Percentiles rank a stretch among this genome's conserved stretches.
Conservation (phyloP, 2,888 invertebrate species). For the Oligia strigilis region DNA sequence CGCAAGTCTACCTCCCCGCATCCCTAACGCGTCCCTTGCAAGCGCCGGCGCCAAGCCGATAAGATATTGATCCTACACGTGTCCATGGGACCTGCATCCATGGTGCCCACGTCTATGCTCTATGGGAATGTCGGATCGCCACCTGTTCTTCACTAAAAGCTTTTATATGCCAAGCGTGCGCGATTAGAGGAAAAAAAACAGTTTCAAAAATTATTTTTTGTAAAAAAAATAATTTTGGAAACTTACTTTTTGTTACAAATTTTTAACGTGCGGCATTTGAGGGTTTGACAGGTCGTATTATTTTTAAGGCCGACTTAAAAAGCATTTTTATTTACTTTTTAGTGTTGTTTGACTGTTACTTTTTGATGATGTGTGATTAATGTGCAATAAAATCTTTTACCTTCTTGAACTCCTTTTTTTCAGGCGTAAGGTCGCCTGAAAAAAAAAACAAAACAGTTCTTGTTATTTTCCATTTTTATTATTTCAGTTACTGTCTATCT, state of each 20-base stretch:
- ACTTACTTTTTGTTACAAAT: constrained; percentile 1
- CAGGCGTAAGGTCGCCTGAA: too few species aligned
- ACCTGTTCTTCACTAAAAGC: constrained; percentile 85
- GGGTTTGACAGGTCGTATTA: constrained; percentile 37
- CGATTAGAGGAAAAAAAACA: constrained; percentile 11
- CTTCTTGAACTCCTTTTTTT: not conserved
- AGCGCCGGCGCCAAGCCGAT: constrained; percentile 86
- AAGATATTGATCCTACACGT: constrained; percentile 87
- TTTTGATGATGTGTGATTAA: constrained; percentile 19
- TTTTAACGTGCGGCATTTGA: constrained; percentile 30
- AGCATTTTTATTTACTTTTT: constrained; percentile 18
- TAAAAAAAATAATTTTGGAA: not conserved
- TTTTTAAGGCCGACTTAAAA: constrained; percentile 24
- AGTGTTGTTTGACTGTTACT: not conserved
- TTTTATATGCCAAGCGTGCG: constrained; percentile 70
- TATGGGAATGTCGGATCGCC: constrained; percentile 79
- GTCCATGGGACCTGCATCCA: constrained; percentile 72
- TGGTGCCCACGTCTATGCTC: constrained; percentile 68
- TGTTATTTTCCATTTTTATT: not conserved
- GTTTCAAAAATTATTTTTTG: not conserved
- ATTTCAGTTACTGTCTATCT: too few species aligned
- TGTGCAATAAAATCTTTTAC: not conserved
- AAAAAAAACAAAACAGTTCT: too few species aligned
- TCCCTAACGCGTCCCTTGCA: constrained; percentile 73
- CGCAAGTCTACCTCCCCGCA: constrained; percentile 73